Evolutionary conservation across 2,113 vertebrate species (phyloP).

Genomic region (Siphamia tubifer): DNA sequence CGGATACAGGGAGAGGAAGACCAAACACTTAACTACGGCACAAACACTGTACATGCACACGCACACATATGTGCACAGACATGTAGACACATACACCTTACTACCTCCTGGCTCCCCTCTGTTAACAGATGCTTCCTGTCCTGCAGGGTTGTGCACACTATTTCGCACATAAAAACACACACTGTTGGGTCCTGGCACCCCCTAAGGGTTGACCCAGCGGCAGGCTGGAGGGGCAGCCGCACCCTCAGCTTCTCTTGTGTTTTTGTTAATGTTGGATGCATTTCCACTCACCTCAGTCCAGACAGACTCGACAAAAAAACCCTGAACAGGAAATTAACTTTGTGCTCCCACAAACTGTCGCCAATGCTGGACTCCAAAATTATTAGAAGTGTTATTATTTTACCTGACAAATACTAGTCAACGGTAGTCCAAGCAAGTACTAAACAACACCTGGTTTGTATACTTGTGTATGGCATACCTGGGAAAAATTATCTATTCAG

Average conservation of each 20-base stretch:
- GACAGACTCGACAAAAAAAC: slow-evolving; percentile 8
- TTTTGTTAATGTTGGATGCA: slow-evolving; percentile 48
- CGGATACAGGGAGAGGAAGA: slow-evolving; percentile 41
- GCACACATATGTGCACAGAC: neutral
- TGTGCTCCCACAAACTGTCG: neutral
- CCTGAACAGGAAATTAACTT: slow-evolving; percentile 35
- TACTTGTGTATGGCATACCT: neutral
- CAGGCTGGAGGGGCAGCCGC: slow-evolving; percentile 19
- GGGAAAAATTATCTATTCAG: neutral
- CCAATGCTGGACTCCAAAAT: neutral
- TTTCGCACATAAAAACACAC: slow-evolving; percentile 24
- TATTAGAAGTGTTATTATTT: neutral
- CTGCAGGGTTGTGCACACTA: slow-evolving; percentile 17
- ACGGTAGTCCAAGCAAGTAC: neutral
- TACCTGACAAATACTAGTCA: neutral
- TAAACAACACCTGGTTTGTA: neutral
- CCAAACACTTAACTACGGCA: slow-evolving; percentile 39
- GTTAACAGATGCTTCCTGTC: slow-evolving; percentile 77
- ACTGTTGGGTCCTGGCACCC: neutral
- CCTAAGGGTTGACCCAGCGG: slow-evolving; percentile 48
- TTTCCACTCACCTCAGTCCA: slow-evolving; percentile 25
- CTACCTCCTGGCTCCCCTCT: slow-evolving; percentile 36
- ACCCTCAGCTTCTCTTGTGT: slow-evolving; percentile 31
- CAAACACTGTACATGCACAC: neutral
- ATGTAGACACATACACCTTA: slow-evolving; percentile 13